Conservation (phyloP, 2,797 vertebrate species). For the Enteromius viviparus region DNA sequence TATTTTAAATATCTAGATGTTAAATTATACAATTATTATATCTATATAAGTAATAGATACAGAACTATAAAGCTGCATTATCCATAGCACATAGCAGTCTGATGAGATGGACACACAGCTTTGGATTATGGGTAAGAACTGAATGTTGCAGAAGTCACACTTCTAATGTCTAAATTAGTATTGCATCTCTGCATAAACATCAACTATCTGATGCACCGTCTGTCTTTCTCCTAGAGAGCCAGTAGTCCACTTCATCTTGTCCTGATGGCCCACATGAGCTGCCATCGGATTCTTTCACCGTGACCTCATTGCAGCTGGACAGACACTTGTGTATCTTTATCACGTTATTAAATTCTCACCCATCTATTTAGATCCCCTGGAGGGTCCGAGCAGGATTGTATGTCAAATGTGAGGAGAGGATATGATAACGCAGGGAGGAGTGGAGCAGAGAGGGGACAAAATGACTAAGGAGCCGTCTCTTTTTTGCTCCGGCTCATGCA, state of each 20-base stretch:
- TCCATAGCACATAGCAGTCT: background rate
- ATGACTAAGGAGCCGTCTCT: background rate
- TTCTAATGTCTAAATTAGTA: slow-evolving; percentile 47
- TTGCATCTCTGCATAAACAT: slow-evolving; percentile 21
- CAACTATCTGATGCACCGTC: background rate
- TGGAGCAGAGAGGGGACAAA: slow-evolving; percentile 11
- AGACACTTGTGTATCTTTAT: slow-evolving; percentile 83
- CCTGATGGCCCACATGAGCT: slow-evolving; percentile 60
- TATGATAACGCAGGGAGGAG: slow-evolving; percentile 16
- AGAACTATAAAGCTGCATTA: too few relatives aligned
- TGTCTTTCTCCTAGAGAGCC: slow-evolving; percentile 34
- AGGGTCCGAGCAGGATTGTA: slow-evolving; percentile 70
- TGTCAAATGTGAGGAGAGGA: slow-evolving; percentile 73
- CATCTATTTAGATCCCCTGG: slow-evolving; percentile 78
- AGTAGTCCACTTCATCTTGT: slow-evolving; percentile 30
- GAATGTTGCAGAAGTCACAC: slow-evolving; percentile 1
- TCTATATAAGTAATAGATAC: background rate
- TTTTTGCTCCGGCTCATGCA: slow-evolving; percentile 23
- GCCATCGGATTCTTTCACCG: slow-evolving; percentile 76
- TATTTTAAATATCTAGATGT: background rate
- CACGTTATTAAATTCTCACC: slow-evolving; percentile 83
- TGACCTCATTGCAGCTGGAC: slow-evolving; percentile 79
- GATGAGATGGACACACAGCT: background rate
- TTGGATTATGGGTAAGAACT: background rate
- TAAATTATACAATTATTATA: background rate